Evolutionary conservation across 2,113 vertebrate species (phyloP).

Genomic region (Clarias gariepinus): DNA sequence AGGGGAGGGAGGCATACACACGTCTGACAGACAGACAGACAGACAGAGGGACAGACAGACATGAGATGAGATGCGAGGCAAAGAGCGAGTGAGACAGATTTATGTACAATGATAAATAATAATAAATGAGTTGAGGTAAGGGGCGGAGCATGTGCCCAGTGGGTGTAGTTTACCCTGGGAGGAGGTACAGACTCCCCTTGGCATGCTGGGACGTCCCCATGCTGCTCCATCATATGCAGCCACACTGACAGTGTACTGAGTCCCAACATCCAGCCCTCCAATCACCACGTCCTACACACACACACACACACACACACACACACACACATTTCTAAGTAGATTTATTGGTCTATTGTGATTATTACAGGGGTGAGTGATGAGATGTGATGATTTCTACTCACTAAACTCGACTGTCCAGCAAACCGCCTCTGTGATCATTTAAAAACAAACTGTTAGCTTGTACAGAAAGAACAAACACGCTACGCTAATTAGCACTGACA

Average conservation of each 20-base stretch:
- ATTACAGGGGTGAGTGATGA: neutral
- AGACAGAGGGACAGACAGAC: neutral
- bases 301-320: conserved; percentile 17
- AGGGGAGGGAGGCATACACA: conserved; percentile 82
- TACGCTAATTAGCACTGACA: neutral
- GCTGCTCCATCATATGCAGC: conserved; percentile 84
- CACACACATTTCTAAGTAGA: neutral
- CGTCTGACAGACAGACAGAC: conserved; percentile 68
- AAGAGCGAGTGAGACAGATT: neutral
- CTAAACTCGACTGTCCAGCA: conserved; percentile 82
- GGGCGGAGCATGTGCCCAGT: neutral
- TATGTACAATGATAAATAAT: neutral
- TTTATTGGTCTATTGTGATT: neutral
- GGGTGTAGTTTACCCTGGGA: conserved; percentile 77
- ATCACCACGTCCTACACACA: conserved; percentile 81
- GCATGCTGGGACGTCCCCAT: conserved; percentile 85
- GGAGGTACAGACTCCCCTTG: conserved; percentile 81
- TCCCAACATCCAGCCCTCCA: conserved; percentile 79
- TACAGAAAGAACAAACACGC: neutral
- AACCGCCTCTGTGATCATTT: conserved; percentile 75
- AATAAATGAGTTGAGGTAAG: neutral
- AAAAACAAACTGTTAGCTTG: neutral
- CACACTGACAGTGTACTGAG: conserved; percentile 81
- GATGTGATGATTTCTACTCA: conserved; percentile 70
- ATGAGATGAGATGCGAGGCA: neutral